These are phyloP conservation scores for Piliocolobus tephrosceles DNA, from an alignment of 2,113 vertebrate species.

Conservation along the genomic window DNA sequence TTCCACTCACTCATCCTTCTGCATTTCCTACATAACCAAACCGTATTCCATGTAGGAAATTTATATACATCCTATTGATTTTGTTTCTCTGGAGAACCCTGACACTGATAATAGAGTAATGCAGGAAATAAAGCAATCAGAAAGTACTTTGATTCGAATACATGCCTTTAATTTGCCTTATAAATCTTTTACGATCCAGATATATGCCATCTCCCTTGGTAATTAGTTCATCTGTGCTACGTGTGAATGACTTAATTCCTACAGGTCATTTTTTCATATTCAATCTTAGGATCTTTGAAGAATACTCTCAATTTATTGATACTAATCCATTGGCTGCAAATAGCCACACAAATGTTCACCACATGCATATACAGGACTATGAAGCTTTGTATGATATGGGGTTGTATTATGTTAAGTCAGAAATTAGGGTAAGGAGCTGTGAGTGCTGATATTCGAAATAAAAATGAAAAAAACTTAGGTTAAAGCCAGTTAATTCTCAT, in stretches of 20 bases:
- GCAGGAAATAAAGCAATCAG: background rate
- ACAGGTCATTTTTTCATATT: constrained; percentile 4
- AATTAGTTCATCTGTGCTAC: background rate
- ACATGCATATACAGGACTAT: background rate
- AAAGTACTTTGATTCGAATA: background rate
- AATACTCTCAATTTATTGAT: background rate
- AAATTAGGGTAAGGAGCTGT: background rate
- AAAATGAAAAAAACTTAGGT: background rate
- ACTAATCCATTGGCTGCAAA: background rate
- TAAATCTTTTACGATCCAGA: background rate
- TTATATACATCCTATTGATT: background rate
- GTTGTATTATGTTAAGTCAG: background rate
- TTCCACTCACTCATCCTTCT: background rate
- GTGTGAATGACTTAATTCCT: background rate
- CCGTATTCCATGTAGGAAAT: background rate
- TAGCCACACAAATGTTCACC: background rate
- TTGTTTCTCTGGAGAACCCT: background rate
- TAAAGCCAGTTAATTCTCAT: background rate
- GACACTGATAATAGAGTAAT: background rate
- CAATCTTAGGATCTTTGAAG: background rate
- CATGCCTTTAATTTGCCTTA: background rate
- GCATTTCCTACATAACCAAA: background rate
- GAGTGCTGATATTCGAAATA: background rate
- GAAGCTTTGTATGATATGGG: background rate
- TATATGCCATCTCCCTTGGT: background rate